phyloP scores from a whole-genome alignment of 2,797 vertebrate species.

The Sebastes umbrosus region DNA sequence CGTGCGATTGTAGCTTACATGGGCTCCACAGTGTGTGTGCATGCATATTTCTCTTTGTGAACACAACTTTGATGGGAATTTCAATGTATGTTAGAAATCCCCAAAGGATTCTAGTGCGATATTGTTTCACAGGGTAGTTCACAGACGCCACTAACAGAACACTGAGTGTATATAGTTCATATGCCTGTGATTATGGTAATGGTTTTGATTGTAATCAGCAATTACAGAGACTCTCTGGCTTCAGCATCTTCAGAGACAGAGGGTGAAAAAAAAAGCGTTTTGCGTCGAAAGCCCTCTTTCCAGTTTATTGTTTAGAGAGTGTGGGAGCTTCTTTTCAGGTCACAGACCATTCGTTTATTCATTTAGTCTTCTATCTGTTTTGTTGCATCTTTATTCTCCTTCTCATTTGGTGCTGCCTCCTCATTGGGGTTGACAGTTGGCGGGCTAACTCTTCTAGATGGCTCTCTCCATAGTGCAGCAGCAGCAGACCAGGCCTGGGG shows the following conservation, averaged over 20 bases:
- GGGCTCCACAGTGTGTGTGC: neutral
- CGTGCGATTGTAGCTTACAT: neutral
- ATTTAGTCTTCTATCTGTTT: constrained; percentile 37
- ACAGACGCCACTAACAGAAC: neutral
- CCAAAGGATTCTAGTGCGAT: neutral
- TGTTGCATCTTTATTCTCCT: neutral
- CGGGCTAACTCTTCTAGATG: constrained; percentile 26
- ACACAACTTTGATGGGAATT: constrained; percentile 5
- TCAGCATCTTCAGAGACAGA: neutral
- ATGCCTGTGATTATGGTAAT: constrained; percentile 5
- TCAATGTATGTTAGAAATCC: neutral
- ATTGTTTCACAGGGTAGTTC: neutral
- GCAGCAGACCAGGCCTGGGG: constrained; percentile 28
- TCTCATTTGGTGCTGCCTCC: neutral
- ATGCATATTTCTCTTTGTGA: constrained; percentile 5
- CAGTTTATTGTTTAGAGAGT: neutral
- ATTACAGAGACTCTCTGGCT: neutral
- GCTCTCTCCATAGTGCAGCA: constrained; percentile 14
- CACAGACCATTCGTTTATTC: constrained; percentile 34
- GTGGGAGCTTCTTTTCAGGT: constrained; percentile 33
- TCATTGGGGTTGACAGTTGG: constrained; percentile 2
- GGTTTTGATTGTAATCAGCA: constrained; percentile 1
- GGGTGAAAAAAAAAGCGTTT: neutral
- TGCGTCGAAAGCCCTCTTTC: neutral
- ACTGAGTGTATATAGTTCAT: constrained; percentile 1